These are phyloP conservation scores for Mystacides longicornis DNA, from an alignment of 2,888 invertebrate species.

Conservation along the genomic window DNA sequence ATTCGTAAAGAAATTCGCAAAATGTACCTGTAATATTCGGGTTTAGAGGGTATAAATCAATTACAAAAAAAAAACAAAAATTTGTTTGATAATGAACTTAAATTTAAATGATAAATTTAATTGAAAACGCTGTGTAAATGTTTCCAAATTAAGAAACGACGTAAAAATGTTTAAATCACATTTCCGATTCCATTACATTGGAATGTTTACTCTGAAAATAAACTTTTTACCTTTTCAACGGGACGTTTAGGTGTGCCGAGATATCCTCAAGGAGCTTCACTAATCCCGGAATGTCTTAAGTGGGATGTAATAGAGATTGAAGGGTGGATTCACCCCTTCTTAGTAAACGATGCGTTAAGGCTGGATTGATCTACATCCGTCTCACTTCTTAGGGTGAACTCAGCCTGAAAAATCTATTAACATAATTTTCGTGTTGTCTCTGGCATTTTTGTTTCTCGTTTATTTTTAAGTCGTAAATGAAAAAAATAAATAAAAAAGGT, in stretches of 20 bases:
- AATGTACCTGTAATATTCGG: too few relatives aligned
- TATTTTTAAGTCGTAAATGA: slow-evolving; percentile 1
- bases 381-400: neutral
- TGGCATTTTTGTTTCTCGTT: slow-evolving; percentile 12
- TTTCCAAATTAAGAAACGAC: too few relatives aligned
- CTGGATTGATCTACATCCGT: neutral
- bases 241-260: neutral
- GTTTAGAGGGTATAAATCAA: too few relatives aligned
- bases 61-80: too few relatives aligned
- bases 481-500: neutral
- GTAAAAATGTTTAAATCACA: too few relatives aligned
- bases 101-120: too few relatives aligned
- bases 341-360: slow-evolving; percentile 15
- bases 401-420: slow-evolving; percentile 1
- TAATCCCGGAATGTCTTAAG: slow-evolving; percentile 6
- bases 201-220: neutral
- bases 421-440: neutral
- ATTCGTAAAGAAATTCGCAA: too few relatives aligned
- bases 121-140: too few relatives aligned
- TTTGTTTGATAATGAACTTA: too few relatives aligned
- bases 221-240: slow-evolving; percentile 1
- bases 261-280: slow-evolving; percentile 4
- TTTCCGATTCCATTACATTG: neutral
- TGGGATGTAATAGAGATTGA: slow-evolving; percentile 6
- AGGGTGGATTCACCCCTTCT: slow-evolving; percentile 15